These are phyloP conservation scores for Gadopsis bispinosus DNA, from an alignment of 2,797 vertebrate species.

Conservation along the genomic window DNA sequence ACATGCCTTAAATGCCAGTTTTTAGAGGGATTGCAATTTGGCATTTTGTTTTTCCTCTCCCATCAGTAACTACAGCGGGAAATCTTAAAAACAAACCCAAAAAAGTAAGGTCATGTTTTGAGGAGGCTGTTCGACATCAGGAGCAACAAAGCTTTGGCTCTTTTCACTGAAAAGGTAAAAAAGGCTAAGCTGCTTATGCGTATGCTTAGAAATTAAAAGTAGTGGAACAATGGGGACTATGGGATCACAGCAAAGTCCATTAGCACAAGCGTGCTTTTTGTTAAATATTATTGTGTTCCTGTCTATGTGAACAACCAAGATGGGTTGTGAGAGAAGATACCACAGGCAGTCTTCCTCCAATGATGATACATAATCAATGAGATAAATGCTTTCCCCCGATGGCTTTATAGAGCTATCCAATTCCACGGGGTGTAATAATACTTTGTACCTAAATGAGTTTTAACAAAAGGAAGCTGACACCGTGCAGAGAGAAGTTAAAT, in stretches of 20 bases:
- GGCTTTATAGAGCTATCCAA: constrained; percentile 77
- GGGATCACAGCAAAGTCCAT: constrained; percentile 38
- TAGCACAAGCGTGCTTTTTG: constrained; percentile 36
- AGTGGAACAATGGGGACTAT: constrained; percentile 66
- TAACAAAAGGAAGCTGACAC: constrained; percentile 85
- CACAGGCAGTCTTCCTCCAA: constrained; percentile 42
- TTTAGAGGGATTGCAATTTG: constrained; percentile 8
- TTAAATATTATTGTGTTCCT: constrained; percentile 39
- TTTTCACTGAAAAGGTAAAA: constrained; percentile 74
- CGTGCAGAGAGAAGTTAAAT: constrained; percentile 77
- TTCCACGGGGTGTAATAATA: constrained; percentile 83
- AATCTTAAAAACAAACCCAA: neutral
- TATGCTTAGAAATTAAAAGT: constrained; percentile 78
- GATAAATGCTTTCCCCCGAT: constrained; percentile 75
- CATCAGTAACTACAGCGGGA: constrained; percentile 20
- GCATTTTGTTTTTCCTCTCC: constrained; percentile 29
- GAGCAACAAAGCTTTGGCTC: constrained; percentile 68
- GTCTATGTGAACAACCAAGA: constrained; percentile 35
- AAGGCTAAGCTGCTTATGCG: constrained; percentile 78
- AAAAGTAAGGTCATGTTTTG: constrained; percentile 55
- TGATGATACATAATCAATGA: constrained; percentile 75
- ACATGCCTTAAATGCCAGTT: constrained; percentile 1
- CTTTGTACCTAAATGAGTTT: constrained; percentile 82
- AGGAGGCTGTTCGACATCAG: constrained; percentile 55
- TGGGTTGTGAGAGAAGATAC: constrained; percentile 47